phyloP scores from a whole-genome alignment of 2,113 vertebrate genomes.

The Oenanthe melanoleuca region DNA sequence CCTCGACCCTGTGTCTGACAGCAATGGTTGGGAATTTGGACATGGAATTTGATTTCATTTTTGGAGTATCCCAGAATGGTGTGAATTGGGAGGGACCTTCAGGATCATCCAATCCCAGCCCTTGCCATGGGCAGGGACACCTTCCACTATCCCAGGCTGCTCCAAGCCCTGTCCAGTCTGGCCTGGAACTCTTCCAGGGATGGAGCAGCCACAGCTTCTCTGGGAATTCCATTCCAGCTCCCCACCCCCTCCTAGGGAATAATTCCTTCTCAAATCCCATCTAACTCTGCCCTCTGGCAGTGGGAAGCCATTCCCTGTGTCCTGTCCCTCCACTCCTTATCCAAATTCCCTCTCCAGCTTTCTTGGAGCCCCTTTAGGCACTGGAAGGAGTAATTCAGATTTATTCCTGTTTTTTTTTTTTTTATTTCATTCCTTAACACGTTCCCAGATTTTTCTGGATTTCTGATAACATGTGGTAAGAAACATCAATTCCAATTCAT shows the following conservation, averaged over 20 bases:
- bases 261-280: neutral
- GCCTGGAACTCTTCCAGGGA: neutral
- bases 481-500: neutral
- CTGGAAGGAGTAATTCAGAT: neutral
- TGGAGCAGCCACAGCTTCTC: neutral
- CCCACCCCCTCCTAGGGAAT: accelerated
- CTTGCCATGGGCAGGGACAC: neutral
- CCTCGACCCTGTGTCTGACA: neutral
- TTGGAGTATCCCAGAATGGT: too few relatives aligned
- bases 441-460: neutral
- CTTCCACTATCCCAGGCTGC: neutral
- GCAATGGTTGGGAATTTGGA: neutral
- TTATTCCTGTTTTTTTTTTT: neutral
- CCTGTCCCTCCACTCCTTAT: neutral
- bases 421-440: accelerated
- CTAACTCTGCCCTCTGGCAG: neutral
- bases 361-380: neutral
- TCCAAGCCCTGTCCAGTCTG: accelerated
- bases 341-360: neutral
- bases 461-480: neutral
- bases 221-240: neutral
- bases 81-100: neutral
- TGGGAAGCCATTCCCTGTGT: neutral
- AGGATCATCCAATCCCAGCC: neutral
- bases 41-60: neutral